Evolutionary conservation across 2,797 vertebrate genomes (phyloP).

Genomic region (Lophotriccus pileatus): DNA sequence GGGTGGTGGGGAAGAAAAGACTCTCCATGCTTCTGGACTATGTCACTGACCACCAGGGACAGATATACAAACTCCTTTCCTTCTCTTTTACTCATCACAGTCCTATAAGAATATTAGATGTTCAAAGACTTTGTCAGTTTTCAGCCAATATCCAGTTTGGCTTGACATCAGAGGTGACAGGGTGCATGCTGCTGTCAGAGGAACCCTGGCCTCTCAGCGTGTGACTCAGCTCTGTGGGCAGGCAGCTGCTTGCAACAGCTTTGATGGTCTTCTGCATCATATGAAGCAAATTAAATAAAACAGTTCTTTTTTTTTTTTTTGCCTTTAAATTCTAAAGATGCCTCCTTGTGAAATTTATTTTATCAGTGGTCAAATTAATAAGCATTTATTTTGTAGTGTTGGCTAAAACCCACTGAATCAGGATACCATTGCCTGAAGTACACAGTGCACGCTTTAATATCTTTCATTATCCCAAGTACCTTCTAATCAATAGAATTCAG

Average conservation of each 20-base stretch:
- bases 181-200: not conserved
- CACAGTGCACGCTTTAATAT: not conserved
- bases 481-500: not conserved
- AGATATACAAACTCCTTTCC: not conserved
- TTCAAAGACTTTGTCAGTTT: not conserved
- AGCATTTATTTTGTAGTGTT: not conserved
- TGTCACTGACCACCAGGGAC: not conserved
- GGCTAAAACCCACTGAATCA: not conserved
- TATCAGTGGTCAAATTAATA: not conserved
- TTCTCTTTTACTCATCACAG: not conserved
- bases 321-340: not conserved
- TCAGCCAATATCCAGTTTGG: not conserved
- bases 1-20: accelerated
- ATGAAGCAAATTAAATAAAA: not conserved
- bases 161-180: not conserved
- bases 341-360: not conserved
- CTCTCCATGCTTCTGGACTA: not conserved
- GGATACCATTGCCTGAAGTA: not conserved
- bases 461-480: not conserved
- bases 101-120: not conserved
- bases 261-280: not conserved
- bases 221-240: not conserved
- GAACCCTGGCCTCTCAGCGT: not conserved
- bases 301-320: not conserved
- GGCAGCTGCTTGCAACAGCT: not conserved